Percentiles rank a stretch among this genome's conserved stretches.
Conservation (phyloP, 2,113 vertebrate genomes). For the Neodon shergylaensis region DNA sequence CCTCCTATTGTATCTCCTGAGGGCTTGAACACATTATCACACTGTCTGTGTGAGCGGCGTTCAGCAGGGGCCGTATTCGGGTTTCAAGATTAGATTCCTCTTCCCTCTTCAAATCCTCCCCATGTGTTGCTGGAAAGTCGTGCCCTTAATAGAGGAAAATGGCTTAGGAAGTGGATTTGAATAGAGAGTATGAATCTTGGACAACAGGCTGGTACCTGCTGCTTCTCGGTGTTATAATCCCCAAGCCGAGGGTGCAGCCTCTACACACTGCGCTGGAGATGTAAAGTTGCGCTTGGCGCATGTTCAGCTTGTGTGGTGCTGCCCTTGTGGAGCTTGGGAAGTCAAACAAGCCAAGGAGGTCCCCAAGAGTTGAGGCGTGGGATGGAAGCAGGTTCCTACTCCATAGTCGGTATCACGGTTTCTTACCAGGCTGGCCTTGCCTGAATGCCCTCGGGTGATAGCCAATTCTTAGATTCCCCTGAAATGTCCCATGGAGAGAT, state of each 20-base stretch:
- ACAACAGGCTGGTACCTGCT: fast-evolving
- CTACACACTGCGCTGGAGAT: fast-evolving
- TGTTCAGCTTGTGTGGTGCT: fast-evolving
- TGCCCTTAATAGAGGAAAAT: neutral
- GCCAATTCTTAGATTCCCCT: neutral
- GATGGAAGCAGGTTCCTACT: fast-evolving
- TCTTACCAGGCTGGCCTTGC: neutral
- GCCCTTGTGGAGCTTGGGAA: fast-evolving
- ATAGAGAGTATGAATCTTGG: neutral
- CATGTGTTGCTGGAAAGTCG: neutral
- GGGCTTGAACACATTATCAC: fast-evolving
- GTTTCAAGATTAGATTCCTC: neutral
- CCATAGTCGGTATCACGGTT: too few species aligned
- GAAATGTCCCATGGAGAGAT: too few species aligned
- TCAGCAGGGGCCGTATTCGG: fast-evolving
- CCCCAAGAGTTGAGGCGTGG: too few species aligned
- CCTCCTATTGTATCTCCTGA: neutral
- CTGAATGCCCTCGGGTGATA: fast-evolving
- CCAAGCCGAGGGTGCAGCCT: fast-evolving
- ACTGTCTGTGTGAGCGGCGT: fast-evolving
- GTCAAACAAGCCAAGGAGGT: neutral
- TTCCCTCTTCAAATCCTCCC: neutral
- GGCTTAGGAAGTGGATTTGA: neutral
- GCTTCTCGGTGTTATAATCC: fast-evolving
- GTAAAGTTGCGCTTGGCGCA: fast-evolving